Base-by-base conservation (phyloP, 1,140 invertebrate species). In the Ptiloglossa arizonensis region DNA sequence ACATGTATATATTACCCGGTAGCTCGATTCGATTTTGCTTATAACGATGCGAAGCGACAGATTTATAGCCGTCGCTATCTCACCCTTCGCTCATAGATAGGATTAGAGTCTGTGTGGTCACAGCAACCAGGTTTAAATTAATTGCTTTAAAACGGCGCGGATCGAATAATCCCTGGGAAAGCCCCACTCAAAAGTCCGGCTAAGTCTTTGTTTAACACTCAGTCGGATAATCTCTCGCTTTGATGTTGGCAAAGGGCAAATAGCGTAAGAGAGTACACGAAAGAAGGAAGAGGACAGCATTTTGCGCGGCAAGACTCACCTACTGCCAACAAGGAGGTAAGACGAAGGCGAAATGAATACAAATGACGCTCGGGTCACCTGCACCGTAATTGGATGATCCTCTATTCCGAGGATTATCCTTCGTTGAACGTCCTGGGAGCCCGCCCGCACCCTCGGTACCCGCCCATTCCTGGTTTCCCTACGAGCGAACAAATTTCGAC, bases 331-430 rank as follows among this genome's bases (percentile, higher is more conserved):
- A 69, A 79, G 64, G 56, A 85, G 82, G 64, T 78, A 86, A 84
- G 68, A 77, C 52, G 73, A 56, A 67, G 63, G 22, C 52, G 79
- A 87, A 89, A 88, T 90, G 83, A 89, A 89, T 90, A 89, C 82
- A 89, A 89, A 90, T 89, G 81, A 90, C 66, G 73, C 54, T 71
- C 59, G 77, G 86, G 87, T 89, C 85, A 89, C 88, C 81, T 88
- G 84, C 73, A 80, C 64, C 62, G 73, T 90, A 90, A 89, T 90
- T 90, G 87, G 86, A 89, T 87, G 88, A 89, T 87, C 78, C 80
- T 86, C 80, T 79, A 87, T 87, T 88, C 81, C 56, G 44, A 79
- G 87, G 88, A 90, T 89, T 86, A 90, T 87, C 84, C 80, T 74
- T 56, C 67, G 82, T 77, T 88, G 82, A 89, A 88, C 74, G 82